Evolutionary conservation across 2,888 invertebrate species (phyloP), one percentile per base, ranked within the genome.

Genomic region (Brenthis ino): DNA sequence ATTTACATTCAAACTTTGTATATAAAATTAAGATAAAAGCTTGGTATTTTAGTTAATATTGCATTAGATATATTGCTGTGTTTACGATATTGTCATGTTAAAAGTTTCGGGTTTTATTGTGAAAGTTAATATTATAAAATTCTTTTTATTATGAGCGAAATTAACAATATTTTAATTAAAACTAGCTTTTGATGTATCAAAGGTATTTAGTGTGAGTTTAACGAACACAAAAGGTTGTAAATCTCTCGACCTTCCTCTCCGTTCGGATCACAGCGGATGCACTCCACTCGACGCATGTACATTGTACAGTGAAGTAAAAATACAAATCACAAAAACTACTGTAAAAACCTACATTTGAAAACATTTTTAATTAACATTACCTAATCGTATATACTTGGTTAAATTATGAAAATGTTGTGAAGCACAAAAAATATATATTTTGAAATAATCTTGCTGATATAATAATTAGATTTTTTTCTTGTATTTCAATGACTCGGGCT

Each of bases 221-320:
- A 20, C 20, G 20, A 68, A 67, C 66, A 86, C 86, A 86, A 88
- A 88, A 85, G 86, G 84, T 75, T 77, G 84, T 85, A 85, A 84
- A 86, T 87, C 82, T 82, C 65, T 70, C 80, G 87, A 82, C 88
- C 88, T 88, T 87, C 87, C 82, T 82, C 83, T 82, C 79, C 77
- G 77, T 72, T 75, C 76, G 74, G 79, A 80, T 81, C 77, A 75
- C 76, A 75, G 74, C 79, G 79, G 77, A 79, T 81, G 80, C 80
- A 77, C 78, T 79, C n/a, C 74, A 16, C 48, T 65, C 11, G 11
- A 43, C 11, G 2, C 37, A 51, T 33, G 53, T 60, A 68, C 57
- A 71, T 33, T 64, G 61, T 60, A 68, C 57, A 72, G 43, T 64
- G 61, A 43, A 33, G 6, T n/a, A 47, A 14, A 60, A 71, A 58